Percentiles rank a stretch among this genome's conserved stretches.
These are phyloP conservation scores for Sipha flava DNA, from an alignment of 1,140 invertebrate genomes.

Conservation along the genomic window DNA sequence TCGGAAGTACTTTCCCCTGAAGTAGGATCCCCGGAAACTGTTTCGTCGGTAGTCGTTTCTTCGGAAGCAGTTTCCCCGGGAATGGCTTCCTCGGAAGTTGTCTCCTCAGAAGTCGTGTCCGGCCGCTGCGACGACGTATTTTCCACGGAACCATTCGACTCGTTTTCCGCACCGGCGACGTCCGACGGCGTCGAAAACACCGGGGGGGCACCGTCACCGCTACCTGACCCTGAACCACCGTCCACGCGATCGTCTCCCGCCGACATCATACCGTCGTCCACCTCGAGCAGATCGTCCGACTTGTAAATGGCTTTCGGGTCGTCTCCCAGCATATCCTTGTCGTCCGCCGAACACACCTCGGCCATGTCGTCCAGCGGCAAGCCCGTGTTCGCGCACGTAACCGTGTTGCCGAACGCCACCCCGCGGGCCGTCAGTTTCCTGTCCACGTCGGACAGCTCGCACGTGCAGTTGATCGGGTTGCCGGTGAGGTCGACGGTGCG, in stretches of 20 bases:
- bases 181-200: no score
- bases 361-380: not conserved
- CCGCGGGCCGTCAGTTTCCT: not conserved
- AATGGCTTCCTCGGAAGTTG: no score
- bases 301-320: not conserved
- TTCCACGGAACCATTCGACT: no score
- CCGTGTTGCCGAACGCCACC: not conserved
- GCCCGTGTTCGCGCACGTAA: not conserved
- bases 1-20: not conserved
- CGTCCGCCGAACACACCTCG: not conserved
- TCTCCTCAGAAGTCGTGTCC: no score
- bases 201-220: constrained; percentile 2
- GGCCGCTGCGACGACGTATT: no score
- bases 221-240: constrained; percentile 6
- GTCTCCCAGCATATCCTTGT: constrained; percentile 15
- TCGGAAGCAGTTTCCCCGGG: no score
- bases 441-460: not conserved
- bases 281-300: not conserved
- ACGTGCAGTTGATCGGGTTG: not conserved
- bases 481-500: not conserved
- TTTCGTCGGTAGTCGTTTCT: no score
- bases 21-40: not conserved
- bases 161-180: no score
- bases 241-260: not conserved
- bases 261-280: not conserved